phyloP scores from a whole-genome alignment of 1,140 invertebrate genomes.

The Linepithema humile region DNA sequence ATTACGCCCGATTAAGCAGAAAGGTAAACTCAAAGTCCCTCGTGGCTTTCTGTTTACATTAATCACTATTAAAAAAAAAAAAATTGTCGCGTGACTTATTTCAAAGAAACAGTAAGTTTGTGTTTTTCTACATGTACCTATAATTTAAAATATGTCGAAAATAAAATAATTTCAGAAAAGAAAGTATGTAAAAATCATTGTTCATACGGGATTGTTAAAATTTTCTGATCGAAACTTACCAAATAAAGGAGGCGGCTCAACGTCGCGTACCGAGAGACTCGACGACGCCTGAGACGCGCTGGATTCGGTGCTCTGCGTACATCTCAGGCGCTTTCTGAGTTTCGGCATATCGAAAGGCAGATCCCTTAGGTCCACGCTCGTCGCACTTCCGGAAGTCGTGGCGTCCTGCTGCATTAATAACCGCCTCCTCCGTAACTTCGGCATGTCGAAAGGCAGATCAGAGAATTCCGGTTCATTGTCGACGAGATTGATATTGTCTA shows the following conservation, averaged over 20 bases:
- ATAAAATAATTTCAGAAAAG: not conserved
- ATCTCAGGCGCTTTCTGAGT: conserved; percentile 89
- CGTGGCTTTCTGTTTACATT: conserved; percentile 7
- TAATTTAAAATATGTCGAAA: not conserved
- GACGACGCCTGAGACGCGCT: conserved; percentile 91
- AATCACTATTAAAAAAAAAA: not conserved
- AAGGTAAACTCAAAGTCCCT: not conserved
- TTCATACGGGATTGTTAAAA: not conserved
- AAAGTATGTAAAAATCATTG: not conserved
- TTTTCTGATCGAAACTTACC: too few species aligned
- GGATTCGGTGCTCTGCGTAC: conserved; percentile 86
- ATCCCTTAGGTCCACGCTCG: conserved; percentile 90
- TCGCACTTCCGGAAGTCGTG: conserved; percentile 89
- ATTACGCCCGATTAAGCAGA: conserved; percentile 53
- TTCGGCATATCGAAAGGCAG: conserved; percentile 96
- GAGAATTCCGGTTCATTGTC: conserved; percentile 86
- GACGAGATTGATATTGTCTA: conserved; percentile 83
- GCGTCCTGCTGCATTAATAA: conserved; percentile 84
- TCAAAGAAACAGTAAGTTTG: not conserved
- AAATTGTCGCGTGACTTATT: not conserved
- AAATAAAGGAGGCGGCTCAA: conserved; percentile 85
- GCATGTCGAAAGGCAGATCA: conserved; percentile 95
- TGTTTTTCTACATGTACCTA: not conserved
- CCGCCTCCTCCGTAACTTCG: conserved; percentile 91
- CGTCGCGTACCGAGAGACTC: conserved; percentile 90